Conservation (phyloP, 2,888 invertebrate species). For the Diarsia rubi region DNA sequence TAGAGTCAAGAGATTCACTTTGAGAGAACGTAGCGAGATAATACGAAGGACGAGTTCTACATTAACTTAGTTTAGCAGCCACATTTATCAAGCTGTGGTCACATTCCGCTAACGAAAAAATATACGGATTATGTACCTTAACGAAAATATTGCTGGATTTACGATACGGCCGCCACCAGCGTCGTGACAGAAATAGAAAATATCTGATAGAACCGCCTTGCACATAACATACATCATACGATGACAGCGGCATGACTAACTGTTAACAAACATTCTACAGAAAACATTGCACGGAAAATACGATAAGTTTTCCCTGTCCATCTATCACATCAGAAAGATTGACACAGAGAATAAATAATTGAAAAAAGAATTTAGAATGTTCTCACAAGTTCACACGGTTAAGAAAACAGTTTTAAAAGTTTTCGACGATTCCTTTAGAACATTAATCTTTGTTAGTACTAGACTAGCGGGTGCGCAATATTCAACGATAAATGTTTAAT, state of each 20-base stretch:
- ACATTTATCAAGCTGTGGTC: constrained; percentile 75
- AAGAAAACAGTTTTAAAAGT: neutral
- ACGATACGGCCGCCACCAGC: constrained; percentile 78
- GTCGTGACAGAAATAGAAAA: constrained; percentile 86
- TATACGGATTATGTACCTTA: constrained; percentile 78
- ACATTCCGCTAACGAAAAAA: constrained; percentile 80
- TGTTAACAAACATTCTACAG: constrained; percentile 73
- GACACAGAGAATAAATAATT: constrained; percentile 36
- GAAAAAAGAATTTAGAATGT: constrained; percentile 21
- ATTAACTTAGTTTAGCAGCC: constrained; percentile 71
- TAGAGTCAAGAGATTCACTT: constrained; percentile 61
- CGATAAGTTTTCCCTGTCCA: constrained; percentile 35
- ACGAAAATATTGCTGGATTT: constrained; percentile 81
- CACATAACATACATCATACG: constrained; percentile 81
- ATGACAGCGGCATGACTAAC: constrained; percentile 80
- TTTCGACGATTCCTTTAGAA: neutral
- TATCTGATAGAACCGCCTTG: constrained; percentile 79
- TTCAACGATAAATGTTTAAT: constrained; percentile 15
- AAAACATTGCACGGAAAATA: constrained; percentile 54
- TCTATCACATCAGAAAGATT: constrained; percentile 30
- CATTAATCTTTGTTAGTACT: constrained; percentile 28
- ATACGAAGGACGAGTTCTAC: constrained; percentile 54
- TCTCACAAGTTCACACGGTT: constrained; percentile 1
- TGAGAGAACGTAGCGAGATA: constrained; percentile 52
- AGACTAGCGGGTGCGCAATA: constrained; percentile 1